Evolutionary conservation across 64 coral and sea anemone genomes (phyloP).

Genomic region (Platygyra sinensis): DNA sequence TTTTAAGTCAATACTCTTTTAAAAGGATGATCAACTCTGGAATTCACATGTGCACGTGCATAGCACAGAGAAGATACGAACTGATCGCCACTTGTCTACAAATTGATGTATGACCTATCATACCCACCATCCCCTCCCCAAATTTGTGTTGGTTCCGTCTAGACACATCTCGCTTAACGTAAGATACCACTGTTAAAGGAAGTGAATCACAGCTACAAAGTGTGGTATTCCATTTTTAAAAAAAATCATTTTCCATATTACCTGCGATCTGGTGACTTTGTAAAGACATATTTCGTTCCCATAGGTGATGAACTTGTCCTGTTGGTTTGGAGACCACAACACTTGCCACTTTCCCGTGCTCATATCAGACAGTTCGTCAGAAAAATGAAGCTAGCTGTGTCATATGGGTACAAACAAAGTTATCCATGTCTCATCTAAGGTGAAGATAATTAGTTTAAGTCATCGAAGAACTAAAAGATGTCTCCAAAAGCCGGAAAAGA

Average conservation of each 20-base stretch:
- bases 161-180: not conserved
- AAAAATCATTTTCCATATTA: not conserved
- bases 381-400: not conserved
- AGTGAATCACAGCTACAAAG: too few relatives aligned
- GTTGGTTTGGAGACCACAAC: slow-evolving; percentile 79
- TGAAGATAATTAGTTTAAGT: not conserved
- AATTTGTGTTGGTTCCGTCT: not conserved
- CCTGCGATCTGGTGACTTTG: slow-evolving; percentile 54
- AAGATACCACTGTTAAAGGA: too few relatives aligned
- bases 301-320: slow-evolving; percentile 88
- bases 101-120: not conserved
- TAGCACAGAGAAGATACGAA: not conserved
- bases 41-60: too few relatives aligned
- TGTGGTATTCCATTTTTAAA: too few relatives aligned
- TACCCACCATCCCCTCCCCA: not conserved
- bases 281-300: slow-evolving; percentile 88
- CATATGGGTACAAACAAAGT: not conserved
- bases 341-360: slow-evolving; percentile 74
- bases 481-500: too few relatives aligned
- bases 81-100: not conserved
- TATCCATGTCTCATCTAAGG: not conserved
- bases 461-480: not conserved
- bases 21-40: too few relatives aligned
- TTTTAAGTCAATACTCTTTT: too few relatives aligned
- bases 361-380: slow-evolving; percentile 10